phyloP scores from a whole-genome alignment of 2,113 vertebrate species.

The Cepphus grylle region DNA sequence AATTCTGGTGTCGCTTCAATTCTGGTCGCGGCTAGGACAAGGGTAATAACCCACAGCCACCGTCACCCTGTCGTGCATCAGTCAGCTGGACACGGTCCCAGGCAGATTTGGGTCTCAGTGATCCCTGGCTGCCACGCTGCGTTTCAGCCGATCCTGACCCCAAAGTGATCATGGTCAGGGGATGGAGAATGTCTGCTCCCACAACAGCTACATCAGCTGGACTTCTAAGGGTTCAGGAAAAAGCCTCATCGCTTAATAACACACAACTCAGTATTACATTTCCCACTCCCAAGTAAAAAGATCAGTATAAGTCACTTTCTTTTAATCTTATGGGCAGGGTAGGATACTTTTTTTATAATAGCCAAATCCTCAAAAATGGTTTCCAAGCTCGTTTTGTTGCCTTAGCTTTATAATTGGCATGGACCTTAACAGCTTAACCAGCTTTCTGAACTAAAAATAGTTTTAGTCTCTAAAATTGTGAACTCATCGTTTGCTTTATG shows the following conservation, averaged over 20 bases:
- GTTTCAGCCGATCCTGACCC: not conserved
- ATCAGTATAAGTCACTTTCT: not conserved
- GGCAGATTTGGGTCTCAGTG: not conserved
- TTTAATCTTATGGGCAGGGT: not conserved
- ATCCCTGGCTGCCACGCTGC: not conserved
- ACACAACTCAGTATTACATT: not conserved
- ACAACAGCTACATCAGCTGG: not conserved
- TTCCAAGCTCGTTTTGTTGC: not conserved
- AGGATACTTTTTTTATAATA: not conserved
- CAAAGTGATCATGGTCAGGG: not conserved
- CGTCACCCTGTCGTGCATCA: fast-evolving
- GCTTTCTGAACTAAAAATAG: conserved; percentile 15
- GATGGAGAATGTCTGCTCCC: not conserved
- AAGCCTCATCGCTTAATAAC: not conserved
- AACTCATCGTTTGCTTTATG: not conserved
- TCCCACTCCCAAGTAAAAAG: not conserved
- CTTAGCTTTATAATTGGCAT: not conserved
- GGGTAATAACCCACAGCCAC: not conserved
- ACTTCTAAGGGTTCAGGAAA: not conserved
- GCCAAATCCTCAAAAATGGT: not conserved
- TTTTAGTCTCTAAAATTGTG: not conserved
- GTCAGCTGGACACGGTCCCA: fast-evolving
- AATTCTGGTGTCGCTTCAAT: not conserved
- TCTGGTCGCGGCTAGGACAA: not conserved
- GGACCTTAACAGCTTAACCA: not conserved